phyloP scores from a whole-genome alignment of 37 sponge, comb jelly and placozoan species.

The Tethya wilhelma region DNA sequence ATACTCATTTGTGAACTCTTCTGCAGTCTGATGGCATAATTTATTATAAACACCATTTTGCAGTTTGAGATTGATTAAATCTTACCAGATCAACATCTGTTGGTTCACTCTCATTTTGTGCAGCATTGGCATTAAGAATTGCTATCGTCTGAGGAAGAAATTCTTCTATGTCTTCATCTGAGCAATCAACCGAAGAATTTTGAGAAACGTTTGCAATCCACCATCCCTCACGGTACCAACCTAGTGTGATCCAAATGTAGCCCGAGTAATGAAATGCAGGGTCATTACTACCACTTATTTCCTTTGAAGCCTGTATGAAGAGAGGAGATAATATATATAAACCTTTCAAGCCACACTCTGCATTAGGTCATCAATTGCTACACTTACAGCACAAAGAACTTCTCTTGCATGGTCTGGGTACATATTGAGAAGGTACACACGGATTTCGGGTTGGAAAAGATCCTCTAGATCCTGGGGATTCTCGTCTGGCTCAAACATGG shows the following conservation, averaged over 20 bases:
- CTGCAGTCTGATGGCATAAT: conserved; percentile 25
- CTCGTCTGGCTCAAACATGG: not conserved
- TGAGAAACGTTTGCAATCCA: conserved; percentile 30
- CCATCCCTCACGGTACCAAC: conserved; percentile 60
- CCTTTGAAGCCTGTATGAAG: conserved; percentile 12
- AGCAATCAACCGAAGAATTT: conserved; percentile 5
- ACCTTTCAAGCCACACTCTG: not conserved
- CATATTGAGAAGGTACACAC: conserved; percentile 62
- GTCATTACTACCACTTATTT: not conserved
- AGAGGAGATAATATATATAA: not conserved
- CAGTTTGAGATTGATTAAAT: not conserved
- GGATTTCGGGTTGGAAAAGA: conserved; percentile 9
- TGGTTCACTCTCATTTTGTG: conserved; percentile 5
- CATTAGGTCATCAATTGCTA: not conserved
- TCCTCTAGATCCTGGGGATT: not conserved
- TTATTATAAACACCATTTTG: conserved; percentile 17
- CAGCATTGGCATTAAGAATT: not conserved
- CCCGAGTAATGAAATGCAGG: conserved; percentile 5
- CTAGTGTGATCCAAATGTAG: conserved; percentile 52
- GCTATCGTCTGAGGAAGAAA: conserved; percentile 9
- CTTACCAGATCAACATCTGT: conserved; percentile 55
- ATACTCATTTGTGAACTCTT: conserved; percentile 10
- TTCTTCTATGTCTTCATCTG: conserved; percentile 25
- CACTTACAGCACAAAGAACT: conserved; percentile 53
- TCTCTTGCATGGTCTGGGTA: conserved; percentile 51